A percentile compares a stretch with the other conserved stretches of the same genome.
phyloP scores from a whole-genome alignment of 2,888 invertebrate species.

The Herminia tarsipennalis region DNA sequence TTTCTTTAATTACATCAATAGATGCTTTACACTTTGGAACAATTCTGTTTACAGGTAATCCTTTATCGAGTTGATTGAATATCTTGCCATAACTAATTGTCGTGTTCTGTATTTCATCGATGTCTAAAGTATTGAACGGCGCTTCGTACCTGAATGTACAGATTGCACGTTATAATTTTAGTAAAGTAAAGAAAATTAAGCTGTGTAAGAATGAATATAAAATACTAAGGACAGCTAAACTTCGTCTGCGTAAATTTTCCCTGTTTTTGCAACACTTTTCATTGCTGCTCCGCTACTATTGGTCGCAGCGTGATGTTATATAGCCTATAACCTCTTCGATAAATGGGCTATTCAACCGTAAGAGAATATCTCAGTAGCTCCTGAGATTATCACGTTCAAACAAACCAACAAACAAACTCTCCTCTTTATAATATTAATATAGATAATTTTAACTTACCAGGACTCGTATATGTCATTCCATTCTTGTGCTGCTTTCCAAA shows the following conservation, averaged over 20 bases:
- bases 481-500: constrained; percentile 92
- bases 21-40: constrained; percentile 91
- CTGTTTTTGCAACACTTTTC: too few species aligned
- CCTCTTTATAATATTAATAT: too few species aligned
- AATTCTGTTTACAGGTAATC: constrained; percentile 92
- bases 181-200: background rate
- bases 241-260: too few species aligned
- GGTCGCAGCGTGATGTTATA: too few species aligned
- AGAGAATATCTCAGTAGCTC: too few species aligned
- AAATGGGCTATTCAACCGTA: too few species aligned
- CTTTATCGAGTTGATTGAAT: constrained; percentile 92
- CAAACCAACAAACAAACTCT: too few species aligned
- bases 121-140: constrained; percentile 88
- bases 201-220: too few species aligned
- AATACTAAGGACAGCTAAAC: too few species aligned
- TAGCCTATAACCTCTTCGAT: too few species aligned
- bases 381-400: too few species aligned
- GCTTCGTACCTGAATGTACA: constrained; percentile 65
- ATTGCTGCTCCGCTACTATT: too few species aligned
- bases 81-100: constrained; percentile 89
- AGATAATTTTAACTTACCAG: constrained; percentile 88
- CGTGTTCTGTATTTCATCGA: constrained; percentile 90
- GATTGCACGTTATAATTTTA: background rate
- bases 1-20: constrained; percentile 92
- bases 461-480: constrained; percentile 89